Evolutionary conservation across 2,888 invertebrate genomes (phyloP), one percentile per base, ranked within the genome.

Genomic region (Drosophila niveifrons): DNA sequence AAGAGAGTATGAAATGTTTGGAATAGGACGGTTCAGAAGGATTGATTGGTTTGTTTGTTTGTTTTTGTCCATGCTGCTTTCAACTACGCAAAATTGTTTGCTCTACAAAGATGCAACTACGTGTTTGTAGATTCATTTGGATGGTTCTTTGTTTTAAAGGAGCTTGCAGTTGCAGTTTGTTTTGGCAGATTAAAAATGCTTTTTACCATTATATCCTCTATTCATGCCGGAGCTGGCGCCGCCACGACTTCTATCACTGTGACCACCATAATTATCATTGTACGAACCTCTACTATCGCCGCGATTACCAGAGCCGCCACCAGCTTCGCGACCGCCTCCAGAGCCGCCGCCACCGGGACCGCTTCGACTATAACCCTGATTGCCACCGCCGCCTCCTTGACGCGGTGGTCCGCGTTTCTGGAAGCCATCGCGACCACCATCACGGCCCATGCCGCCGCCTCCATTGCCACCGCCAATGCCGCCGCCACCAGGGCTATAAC

Each of bases 131-230:
- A 61, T 75, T 23, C 23, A 6, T 23, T 23, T 23, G 23, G 23
- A 23, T 23, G 23, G 23, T 23, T 6, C 23, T 3, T 6, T 23
- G 3, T n/a, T 23, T 23, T 23, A 23, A 23, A 23, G 23, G 23
- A 63, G 68, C 55, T 70, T 73, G 73, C 44, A 61, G 66, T 84
- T 36, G 36, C 36, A n/a, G 36, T 36, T 36, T 86, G 79, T 59
- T 70, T 70, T 68, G 79, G 83, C 82, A 67, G 78, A 80, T 83
- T 83, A 80, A 83, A 82, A 82, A 82, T 83, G 84, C 67, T 83
- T 83, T 93, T 83, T 93, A 90, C 93, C 93, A 80, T 93, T 93
- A 78, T 92, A 93, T 81, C 93, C 93, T 86, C 94, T 94, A 75
- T 93, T 93, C 78, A 94, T 94, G 85, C 93, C 93, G 75, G 93